Base-by-base conservation (phyloP, 2,113 vertebrate genomes). In the Oriolus oriolus region DNA sequence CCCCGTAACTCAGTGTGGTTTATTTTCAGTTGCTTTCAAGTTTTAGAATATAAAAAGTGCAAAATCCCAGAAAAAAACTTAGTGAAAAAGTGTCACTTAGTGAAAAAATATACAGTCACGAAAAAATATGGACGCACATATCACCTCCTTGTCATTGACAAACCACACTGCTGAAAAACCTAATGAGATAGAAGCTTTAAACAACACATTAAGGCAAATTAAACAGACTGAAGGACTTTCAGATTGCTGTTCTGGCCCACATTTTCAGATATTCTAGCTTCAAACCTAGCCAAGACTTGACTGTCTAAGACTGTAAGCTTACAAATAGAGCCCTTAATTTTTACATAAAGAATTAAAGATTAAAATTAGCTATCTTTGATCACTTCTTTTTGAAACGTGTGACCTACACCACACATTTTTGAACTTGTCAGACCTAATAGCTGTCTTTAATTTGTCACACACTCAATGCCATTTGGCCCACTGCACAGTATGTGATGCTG, bases 1-100 rank as follows among this genome's bases (percentile, higher is more conserved):
- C 35, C 47, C 30, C 2, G 5, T 86, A 91, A 88, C 28, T 54
- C 17, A 42, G 10, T 26, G 22, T 18, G 15, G 59, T 59, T 94
- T 95, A 96, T 95, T 93, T 94, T 92, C 64, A 81, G 59, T 75
- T 69, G 10, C 47, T 87, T 93, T 86, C 44, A 91, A 92, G 59
- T 81, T 93, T 94, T 65, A 87, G 18, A 73, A 85, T 73, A 61
- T 59, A 90, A 91, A 63, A 63, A 82, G 52, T 44, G 22, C 39
- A 88, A 96, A 96, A 75, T 90, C 22, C 30, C 33, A 5, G 56
- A 69, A 49, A 88, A 88, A 45, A 61, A 31, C 28, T 54, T 82
- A 17, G 42, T 56, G 52, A 90, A 95, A 82, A 90, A 90, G 49
- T 37, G 35, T 19, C 71, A 54, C 39, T 84, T 63, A 30, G 59